These are phyloP conservation scores for Himantopus leucocephalus DNA, from an alignment of 2,113 vertebrate genomes.

Conservation along the genomic window DNA sequence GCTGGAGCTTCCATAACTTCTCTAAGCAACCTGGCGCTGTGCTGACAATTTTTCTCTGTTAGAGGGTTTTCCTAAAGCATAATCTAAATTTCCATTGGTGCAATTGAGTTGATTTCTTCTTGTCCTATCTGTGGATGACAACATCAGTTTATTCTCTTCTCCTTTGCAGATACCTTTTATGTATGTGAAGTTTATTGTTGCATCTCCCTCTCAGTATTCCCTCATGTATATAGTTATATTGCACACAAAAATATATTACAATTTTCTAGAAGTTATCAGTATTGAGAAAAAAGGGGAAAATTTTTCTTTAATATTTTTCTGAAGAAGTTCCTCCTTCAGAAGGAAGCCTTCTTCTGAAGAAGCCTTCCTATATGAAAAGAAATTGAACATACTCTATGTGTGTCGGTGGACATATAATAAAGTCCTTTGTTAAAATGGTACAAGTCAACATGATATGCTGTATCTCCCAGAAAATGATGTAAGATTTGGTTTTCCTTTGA, in stretches of 20 bases:
- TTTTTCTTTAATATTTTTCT: neutral
- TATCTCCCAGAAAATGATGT: neutral
- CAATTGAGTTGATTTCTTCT: neutral
- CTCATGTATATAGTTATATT: neutral
- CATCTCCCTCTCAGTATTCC: neutral
- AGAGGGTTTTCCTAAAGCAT: neutral
- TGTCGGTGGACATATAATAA: neutral
- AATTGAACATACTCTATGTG: neutral
- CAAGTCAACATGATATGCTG: neutral
- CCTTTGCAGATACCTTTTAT: neutral
- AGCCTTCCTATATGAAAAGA: neutral
- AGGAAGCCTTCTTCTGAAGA: no score
- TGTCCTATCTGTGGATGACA: neutral
- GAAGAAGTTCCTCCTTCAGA: neutral
- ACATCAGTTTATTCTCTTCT: neutral
- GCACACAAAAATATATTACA: neutral
- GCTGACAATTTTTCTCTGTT: neutral
- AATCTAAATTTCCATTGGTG: neutral
- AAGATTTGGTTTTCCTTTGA: neutral
- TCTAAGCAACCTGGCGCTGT: neutral
- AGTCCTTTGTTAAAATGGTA: neutral
- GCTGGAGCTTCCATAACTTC: neutral
- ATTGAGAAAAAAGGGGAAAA: neutral
- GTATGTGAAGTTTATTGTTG: neutral
- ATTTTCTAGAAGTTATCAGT: neutral